phyloP scores from a whole-genome alignment of 1,140 invertebrate species.

The Stratiolaelaps scimitus region DNA sequence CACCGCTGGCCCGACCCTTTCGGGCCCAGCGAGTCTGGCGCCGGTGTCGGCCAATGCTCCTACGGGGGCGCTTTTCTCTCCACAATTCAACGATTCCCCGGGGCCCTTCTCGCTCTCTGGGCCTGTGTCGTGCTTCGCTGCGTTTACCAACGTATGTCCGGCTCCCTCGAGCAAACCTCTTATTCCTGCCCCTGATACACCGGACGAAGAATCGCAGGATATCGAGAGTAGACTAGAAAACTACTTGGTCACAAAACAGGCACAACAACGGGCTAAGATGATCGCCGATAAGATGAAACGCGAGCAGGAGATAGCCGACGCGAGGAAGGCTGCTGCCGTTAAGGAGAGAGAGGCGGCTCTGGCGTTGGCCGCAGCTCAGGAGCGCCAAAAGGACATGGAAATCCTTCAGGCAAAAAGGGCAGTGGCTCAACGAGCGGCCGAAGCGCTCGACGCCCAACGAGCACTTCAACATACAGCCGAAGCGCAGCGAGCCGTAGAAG shows the following conservation, averaged over 20 bases:
- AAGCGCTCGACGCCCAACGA: too few relatives aligned
- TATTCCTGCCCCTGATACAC: conserved; percentile 7
- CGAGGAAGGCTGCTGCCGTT: too few relatives aligned
- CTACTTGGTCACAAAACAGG: conserved; percentile 7
- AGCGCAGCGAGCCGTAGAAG: too few relatives aligned
- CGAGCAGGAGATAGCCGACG: not conserved
- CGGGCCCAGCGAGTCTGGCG: not conserved
- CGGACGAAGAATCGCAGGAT: conserved; percentile 19
- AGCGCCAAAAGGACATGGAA: not conserved
- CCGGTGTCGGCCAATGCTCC: not conserved
- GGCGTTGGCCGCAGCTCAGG: not conserved
- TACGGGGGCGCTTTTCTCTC: not conserved
- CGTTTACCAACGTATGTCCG: not conserved
- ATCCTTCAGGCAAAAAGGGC: not conserved
- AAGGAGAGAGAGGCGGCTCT: too few relatives aligned
- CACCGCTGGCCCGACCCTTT: not conserved
- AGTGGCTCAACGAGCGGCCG: not conserved
- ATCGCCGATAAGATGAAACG: conserved; percentile 15
- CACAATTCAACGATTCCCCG: not conserved
- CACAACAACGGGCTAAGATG: conserved; percentile 4
- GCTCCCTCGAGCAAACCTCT: conserved; percentile 8
- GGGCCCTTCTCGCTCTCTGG: not conserved
- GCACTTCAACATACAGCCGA: too few relatives aligned
- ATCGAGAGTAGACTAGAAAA: not conserved
- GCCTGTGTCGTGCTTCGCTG: not conserved